Percentiles rank a stretch among this genome's conserved stretches.
Evolutionary conservation across 2,888 invertebrate species (phyloP).

Genomic region (Agrilus biguttatus): DNA sequence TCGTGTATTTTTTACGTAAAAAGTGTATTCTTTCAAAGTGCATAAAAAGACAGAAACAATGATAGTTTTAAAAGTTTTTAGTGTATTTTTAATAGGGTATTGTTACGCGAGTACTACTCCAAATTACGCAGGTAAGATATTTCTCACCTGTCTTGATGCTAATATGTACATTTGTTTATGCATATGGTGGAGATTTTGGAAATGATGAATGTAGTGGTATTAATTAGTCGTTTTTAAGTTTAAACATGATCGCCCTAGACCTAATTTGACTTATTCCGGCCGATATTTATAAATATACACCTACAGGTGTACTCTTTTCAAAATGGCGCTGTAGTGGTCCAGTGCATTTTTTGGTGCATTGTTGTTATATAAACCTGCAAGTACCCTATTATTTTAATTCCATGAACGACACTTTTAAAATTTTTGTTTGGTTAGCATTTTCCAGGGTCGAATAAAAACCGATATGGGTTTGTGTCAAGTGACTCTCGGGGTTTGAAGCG

Average conservation of each 20-base stretch:
- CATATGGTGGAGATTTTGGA: not conserved
- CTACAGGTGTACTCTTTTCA: constrained; percentile 14
- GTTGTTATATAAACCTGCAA: constrained; percentile 3
- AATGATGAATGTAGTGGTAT: not conserved
- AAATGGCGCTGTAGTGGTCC: constrained; percentile 14
- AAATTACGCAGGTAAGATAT: constrained; percentile 12
- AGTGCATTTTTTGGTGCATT: constrained; percentile 13
- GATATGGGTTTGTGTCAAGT: too few relatives aligned
- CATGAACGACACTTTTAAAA: not conserved
- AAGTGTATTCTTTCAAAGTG: constrained; percentile 8
- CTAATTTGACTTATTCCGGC: not conserved
- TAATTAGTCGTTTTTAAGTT: not conserved
- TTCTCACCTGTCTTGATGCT: constrained; percentile 3
- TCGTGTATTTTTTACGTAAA: constrained; percentile 3
- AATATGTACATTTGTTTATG: not conserved
- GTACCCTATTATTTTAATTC: not conserved
- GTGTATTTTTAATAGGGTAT: constrained; percentile 13
- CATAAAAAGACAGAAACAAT: constrained; percentile 9
- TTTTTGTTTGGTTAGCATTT: not conserved
- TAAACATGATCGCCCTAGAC: not conserved
- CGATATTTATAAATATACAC: constrained; percentile 5
- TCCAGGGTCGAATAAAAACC: not conserved
- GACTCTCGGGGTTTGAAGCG: too few relatives aligned
- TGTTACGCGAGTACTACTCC: constrained; percentile 8
- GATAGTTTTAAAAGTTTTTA: constrained; percentile 15